These are phyloP conservation scores for Forbesichthys agassizii DNA, from an alignment of 2,113 vertebrate species.

Conservation along the genomic window DNA sequence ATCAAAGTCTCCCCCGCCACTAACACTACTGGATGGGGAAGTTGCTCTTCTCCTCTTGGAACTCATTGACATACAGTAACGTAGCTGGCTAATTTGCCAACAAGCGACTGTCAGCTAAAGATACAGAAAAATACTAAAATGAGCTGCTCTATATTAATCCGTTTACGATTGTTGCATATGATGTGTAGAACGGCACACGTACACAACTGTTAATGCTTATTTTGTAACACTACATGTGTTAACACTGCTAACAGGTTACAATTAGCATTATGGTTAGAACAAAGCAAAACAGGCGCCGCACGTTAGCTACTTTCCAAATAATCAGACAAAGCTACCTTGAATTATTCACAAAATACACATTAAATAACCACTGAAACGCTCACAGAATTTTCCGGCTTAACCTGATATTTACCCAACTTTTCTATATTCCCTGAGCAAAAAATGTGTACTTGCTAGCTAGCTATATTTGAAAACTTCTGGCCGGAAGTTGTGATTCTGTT, in stretches of 20 bases:
- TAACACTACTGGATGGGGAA: slow-evolving; percentile 94
- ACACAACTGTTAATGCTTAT: not conserved
- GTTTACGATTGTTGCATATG: not conserved
- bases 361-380: not conserved
- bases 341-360: fast-evolving
- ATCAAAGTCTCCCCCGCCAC: slow-evolving; percentile 90
- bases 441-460: slow-evolving; percentile 36
- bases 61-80: slow-evolving; percentile 69
- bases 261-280: slow-evolving; percentile 48
- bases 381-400: not conserved
- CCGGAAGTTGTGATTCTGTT: slow-evolving; percentile 54
- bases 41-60: slow-evolving; percentile 95
- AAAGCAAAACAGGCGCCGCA: slow-evolving; percentile 46
- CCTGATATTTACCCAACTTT: slow-evolving; percentile 39
- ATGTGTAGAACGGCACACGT: not conserved
- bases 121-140: not conserved
- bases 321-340: not conserved
- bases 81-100: slow-evolving; percentile 30
- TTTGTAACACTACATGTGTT: not conserved
- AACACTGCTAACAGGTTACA: slow-evolving; percentile 7
- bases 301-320: slow-evolving; percentile 44
- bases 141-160: not conserved
- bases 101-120: slow-evolving; percentile 43
- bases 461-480: slow-evolving; percentile 66
- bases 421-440: slow-evolving; percentile 63